A percentile compares a stretch with the other conserved stretches of the same genome.
Conservation (phyloP, 2,797 vertebrate genomes). For the Denticeps clupeoides region DNA sequence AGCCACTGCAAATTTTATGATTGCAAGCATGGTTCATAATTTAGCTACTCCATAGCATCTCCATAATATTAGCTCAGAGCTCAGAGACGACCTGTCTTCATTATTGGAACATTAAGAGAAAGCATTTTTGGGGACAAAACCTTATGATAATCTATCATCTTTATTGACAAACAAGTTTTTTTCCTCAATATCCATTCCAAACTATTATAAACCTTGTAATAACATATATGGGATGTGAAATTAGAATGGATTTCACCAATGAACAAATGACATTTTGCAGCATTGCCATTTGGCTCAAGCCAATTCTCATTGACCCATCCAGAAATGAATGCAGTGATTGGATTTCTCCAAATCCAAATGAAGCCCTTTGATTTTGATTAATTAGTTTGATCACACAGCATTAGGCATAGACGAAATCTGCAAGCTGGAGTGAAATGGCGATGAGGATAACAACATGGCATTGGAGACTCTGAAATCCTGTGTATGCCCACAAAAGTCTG, state of each 20-base stretch:
- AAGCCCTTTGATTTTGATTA: slow-evolving; percentile 28
- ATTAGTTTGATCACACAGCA: slow-evolving; percentile 27
- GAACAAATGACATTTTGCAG: background rate
- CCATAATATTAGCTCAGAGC: too few relatives aligned
- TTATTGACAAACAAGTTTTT: too few relatives aligned
- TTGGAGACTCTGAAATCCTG: slow-evolving; percentile 2
- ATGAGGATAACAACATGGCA: background rate
- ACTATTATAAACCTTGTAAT: too few relatives aligned
- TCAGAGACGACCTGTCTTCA: too few relatives aligned
- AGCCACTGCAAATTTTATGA: too few relatives aligned
- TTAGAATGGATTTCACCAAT: background rate
- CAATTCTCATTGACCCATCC: background rate
- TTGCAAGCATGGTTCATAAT: too few relatives aligned
- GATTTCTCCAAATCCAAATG: slow-evolving; percentile 25
- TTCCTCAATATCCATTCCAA: too few relatives aligned
- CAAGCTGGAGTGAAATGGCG: background rate
- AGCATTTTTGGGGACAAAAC: too few relatives aligned
- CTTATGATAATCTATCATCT: too few relatives aligned
- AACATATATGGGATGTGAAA: background rate
- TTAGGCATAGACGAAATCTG: slow-evolving; percentile 19
- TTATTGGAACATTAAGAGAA: too few relatives aligned
- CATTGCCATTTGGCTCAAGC: background rate
- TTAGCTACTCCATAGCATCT: too few relatives aligned
- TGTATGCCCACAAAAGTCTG: background rate
- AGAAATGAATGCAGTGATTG: slow-evolving; percentile 19